Evolutionary conservation across 2,797 vertebrate species (phyloP).

Genomic region (Phalanger gymnotis): DNA sequence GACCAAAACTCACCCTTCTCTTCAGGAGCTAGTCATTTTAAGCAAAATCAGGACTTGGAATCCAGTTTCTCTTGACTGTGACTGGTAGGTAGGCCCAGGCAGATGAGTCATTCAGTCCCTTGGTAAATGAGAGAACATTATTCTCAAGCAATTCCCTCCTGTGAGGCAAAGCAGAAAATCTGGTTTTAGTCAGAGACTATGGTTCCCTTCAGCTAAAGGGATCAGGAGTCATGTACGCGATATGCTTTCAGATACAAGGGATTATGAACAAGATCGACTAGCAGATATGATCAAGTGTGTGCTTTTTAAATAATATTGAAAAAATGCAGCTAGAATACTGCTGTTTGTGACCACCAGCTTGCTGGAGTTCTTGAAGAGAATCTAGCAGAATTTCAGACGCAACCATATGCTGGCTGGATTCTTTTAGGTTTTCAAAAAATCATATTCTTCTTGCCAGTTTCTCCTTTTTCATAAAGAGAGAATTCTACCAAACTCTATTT

Average conservation of each 20-base stretch:
- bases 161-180: background rate
- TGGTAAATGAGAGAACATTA: background rate
- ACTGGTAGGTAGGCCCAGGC: no score
- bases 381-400: background rate
- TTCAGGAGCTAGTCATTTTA: background rate
- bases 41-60: background rate
- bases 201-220: background rate
- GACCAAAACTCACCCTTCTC: background rate
- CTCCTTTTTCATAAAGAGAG: background rate
- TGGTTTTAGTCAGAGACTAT: background rate
- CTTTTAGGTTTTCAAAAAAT: conserved; percentile 26
- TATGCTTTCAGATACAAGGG: background rate
- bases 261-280: background rate
- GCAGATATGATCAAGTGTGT: background rate
- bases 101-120: background rate
- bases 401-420: background rate
- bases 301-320: background rate
- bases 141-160: background rate
- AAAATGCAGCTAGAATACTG: background rate
- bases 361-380: background rate
- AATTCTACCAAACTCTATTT: background rate
- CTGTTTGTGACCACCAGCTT: background rate
- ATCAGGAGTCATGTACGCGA: background rate
- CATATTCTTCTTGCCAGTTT: background rate
- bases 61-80: no score